Conservation (phyloP, 2,113 vertebrate species). For the Axis porcinus region DNA sequence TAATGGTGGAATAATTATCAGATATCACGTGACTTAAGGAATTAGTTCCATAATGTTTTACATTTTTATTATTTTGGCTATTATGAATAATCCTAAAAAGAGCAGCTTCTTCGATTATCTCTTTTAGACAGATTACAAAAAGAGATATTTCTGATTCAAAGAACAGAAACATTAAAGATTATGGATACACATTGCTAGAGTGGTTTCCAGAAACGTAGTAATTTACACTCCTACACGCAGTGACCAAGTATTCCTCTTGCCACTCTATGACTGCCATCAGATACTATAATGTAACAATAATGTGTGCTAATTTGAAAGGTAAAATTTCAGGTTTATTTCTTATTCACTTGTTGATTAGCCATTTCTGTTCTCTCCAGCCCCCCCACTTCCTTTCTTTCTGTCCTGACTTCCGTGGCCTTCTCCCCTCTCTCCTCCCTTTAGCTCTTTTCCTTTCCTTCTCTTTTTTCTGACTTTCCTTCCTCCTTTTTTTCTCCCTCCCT, state of each 20-base stretch:
- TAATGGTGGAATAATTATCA: background rate
- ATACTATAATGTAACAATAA: background rate
- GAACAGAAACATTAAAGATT: background rate
- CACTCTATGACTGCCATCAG: background rate
- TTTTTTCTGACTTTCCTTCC: background rate
- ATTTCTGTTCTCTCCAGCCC: background rate
- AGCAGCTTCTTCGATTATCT: background rate
- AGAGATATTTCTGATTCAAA: background rate
- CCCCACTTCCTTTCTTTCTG: no score
- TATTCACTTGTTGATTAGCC: background rate
- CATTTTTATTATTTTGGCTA: conserved; percentile 9
- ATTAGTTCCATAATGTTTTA: background rate
- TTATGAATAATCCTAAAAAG: background rate
- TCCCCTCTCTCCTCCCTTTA: background rate
- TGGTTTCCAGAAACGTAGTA: background rate
- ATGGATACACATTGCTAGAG: background rate
- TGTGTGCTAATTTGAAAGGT: background rate
- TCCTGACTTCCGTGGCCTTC: background rate
- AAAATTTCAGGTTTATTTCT: background rate
- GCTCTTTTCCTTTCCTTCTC: background rate
- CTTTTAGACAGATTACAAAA: background rate
- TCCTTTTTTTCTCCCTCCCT: background rate
- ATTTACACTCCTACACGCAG: background rate
- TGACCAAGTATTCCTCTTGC: background rate
- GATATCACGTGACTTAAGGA: background rate